phyloP scores from a whole-genome alignment of 2,113 vertebrate species.

The Morone chrysops region DNA sequence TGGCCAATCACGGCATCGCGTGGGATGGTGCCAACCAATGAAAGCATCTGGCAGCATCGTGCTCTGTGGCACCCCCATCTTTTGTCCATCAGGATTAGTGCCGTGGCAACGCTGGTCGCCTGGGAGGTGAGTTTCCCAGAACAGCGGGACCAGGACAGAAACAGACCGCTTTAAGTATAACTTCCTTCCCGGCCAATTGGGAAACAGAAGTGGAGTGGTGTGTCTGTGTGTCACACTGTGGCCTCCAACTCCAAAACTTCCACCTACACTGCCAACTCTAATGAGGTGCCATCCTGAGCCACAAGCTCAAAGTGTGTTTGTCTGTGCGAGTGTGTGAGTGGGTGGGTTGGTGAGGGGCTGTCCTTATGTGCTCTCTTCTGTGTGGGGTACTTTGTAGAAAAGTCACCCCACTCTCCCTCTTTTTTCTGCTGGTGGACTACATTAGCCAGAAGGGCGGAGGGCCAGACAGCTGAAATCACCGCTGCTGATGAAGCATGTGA shows the following conservation, averaged over 20 bases:
- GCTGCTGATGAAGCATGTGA: conserved; percentile 78
- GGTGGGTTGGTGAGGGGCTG: conserved; percentile 67
- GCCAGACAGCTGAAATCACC: conserved; percentile 77
- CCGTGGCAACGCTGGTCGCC: conserved; percentile 82
- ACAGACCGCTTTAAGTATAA: conserved; percentile 66
- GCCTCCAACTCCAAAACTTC: conserved; percentile 64
- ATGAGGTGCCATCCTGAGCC: conserved; percentile 70
- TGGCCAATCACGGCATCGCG: conserved; percentile 75
- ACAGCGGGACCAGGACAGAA: conserved; percentile 68
- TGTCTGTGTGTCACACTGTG: conserved; percentile 40
- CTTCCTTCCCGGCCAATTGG: conserved; percentile 68
- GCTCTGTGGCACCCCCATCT: conserved; percentile 77
- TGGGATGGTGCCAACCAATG: conserved; percentile 79
- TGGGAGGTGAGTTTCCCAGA: conserved; percentile 81
- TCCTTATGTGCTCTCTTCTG: conserved; percentile 67
- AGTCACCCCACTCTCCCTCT: conserved; percentile 78
- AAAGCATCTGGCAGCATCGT: conserved; percentile 62
- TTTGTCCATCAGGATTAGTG: conserved; percentile 83
- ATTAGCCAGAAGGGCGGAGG: conserved; percentile 71
- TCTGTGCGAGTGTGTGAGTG: conserved; percentile 67
- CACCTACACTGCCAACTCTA: conserved; percentile 70
- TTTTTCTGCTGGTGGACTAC: conserved; percentile 68
- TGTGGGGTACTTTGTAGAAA: conserved; percentile 64
- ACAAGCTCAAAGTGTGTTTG: conserved; percentile 75
- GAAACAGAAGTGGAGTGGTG: conserved; percentile 55